A percentile compares a stretch with the other conserved stretches of the same genome.
Conservation (phyloP, 1,140 invertebrate species). For the Mizuhopecten yessoensis region DNA sequence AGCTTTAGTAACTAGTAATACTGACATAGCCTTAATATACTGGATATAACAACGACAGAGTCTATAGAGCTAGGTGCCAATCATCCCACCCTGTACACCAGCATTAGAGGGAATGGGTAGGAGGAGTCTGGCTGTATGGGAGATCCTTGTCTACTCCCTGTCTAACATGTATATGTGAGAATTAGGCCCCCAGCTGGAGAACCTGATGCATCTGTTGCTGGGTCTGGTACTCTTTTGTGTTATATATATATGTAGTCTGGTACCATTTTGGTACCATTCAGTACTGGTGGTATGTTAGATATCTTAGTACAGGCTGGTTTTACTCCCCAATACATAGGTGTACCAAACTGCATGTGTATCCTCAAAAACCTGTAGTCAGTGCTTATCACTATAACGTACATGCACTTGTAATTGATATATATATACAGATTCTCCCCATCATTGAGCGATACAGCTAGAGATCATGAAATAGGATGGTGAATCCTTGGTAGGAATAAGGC, state of each 20-base stretch:
- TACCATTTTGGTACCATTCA: background rate
- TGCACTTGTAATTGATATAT: background rate
- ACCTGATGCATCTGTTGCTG: background rate
- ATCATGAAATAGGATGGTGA: background rate
- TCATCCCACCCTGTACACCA: background rate
- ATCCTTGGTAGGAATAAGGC: background rate
- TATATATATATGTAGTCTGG: background rate
- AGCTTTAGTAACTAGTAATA: too few species aligned
- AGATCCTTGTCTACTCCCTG: conserved; percentile 18
- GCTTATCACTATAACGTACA: background rate
- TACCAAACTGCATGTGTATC: background rate
- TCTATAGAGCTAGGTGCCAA: background rate
- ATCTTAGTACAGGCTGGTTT: background rate
- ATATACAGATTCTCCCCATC: background rate
- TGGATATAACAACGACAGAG: background rate
- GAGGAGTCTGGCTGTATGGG: background rate
- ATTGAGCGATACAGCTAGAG: background rate
- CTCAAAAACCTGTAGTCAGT: background rate
- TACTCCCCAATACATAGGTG: background rate
- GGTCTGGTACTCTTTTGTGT: background rate
- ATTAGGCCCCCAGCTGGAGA: background rate
- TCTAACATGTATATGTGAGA: background rate
- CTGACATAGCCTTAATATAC: background rate
- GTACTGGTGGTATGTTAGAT: background rate
- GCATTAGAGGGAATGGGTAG: background rate